Evolutionary conservation across 1,140 invertebrate genomes (phyloP).

Genomic region (Argopecten irradians): DNA sequence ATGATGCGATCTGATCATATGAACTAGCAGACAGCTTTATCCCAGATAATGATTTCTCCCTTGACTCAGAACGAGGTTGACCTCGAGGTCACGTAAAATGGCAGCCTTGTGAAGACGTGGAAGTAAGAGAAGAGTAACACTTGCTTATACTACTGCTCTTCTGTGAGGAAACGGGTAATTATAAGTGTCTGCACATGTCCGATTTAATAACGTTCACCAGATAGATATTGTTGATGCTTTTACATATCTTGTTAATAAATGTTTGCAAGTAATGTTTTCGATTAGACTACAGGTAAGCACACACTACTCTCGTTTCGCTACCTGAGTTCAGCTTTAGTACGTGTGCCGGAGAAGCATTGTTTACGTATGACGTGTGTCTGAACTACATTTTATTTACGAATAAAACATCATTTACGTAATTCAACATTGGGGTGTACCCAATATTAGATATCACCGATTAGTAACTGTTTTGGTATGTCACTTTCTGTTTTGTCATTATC

Average conservation of each 20-base stretch:
- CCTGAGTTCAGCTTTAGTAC: too few relatives aligned
- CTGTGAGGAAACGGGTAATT: not conserved
- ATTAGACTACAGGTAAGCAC: not conserved
- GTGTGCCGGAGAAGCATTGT: not conserved
- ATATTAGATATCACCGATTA: not conserved
- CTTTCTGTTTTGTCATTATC: too few relatives aligned
- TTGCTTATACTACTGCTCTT: not conserved
- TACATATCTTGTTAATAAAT: not conserved
- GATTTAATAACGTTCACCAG: not conserved
- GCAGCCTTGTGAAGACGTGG: constrained; percentile 13
- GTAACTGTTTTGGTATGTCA: not conserved
- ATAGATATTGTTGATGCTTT: not conserved
- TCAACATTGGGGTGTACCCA: not conserved
- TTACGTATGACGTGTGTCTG: not conserved
- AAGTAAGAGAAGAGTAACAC: not conserved
- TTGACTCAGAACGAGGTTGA: not conserved
- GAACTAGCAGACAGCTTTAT: not conserved
- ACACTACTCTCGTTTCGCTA: not conserved
- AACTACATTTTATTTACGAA: not conserved
- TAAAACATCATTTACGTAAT: not conserved
- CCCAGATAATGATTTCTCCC: constrained; percentile 7
- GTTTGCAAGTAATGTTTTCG: not conserved
- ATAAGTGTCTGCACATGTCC: not conserved
- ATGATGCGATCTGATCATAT: too few relatives aligned
- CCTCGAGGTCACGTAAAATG: constrained; percentile 20